Conservation (phyloP, 1,140 invertebrate genomes). For the Vanessa tameamea region DNA sequence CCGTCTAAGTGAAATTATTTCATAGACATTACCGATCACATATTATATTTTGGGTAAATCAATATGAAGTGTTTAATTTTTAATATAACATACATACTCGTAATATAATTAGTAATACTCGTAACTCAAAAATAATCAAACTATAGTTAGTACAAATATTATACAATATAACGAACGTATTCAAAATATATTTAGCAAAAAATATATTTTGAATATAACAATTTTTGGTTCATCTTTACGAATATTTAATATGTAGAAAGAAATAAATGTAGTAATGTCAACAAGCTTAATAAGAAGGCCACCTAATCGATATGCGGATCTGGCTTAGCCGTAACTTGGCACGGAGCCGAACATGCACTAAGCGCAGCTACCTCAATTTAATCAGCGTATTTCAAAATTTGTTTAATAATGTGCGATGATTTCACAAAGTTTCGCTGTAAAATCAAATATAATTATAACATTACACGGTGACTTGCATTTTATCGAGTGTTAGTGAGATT, state of each 20-base stretch:
- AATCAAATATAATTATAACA: slow-evolving; percentile 61
- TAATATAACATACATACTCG: too few species aligned
- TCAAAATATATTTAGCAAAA: background rate
- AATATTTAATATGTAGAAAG: background rate
- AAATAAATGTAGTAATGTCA: slow-evolving; percentile 35
- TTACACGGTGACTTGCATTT: slow-evolving; percentile 76
- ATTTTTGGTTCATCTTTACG: background rate
- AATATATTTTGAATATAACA: background rate
- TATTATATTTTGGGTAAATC: background rate
- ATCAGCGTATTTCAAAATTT: slow-evolving; percentile 46
- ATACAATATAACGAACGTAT: background rate
- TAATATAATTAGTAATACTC: too few species aligned
- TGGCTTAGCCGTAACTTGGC: slow-evolving; percentile 46
- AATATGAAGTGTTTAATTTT: too few species aligned
- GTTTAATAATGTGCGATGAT: slow-evolving; percentile 48
- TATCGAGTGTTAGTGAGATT: slow-evolving; percentile 77
- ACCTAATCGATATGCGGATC: slow-evolving; percentile 51
- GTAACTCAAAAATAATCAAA: too few species aligned
- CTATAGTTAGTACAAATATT: background rate
- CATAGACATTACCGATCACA: too few species aligned
- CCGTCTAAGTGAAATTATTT: too few species aligned
- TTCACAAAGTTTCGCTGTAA: slow-evolving; percentile 44
- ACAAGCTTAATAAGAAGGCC: slow-evolving; percentile 46
- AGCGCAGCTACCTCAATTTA: slow-evolving; percentile 50
- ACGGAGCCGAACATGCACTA: slow-evolving; percentile 46